Base-by-base conservation (phyloP, 2,888 invertebrate genomes). In the Sesia apiformis region DNA sequence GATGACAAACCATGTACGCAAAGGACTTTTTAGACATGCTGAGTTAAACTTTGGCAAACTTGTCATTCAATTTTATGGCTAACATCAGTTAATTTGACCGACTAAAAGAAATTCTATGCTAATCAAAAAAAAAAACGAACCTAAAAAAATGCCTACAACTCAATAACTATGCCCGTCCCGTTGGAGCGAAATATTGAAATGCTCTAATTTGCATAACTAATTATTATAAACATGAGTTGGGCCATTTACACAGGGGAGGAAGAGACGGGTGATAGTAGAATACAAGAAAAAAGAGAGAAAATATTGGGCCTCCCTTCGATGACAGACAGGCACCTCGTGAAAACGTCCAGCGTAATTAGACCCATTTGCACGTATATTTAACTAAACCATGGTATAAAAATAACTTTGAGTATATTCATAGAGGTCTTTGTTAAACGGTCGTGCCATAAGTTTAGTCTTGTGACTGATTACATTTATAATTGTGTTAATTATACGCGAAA, bases 161-260 rank as follows among this genome's bases (percentile, higher is more conserved):
- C 5, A 50, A 50, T 50, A 50, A 38, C 50, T 38, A 38, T 50
- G 23, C 39, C 71, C 69, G 70, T 68, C 69, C 66, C 73, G 70
- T 69, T 76, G 71, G 74, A 73, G 78, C 79, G 76, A 71, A 77
- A 77, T 81, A 83, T 83, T 82, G 76, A 78, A 84, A 81, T 78
- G 72, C 73, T 74, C 72, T 73, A 78, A 83, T 84, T 84, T 83
- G 81, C 83, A 84, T 84, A 83, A 23, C 23, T 23, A 23, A 80
- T 81, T 82, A 82, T 81, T 82, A 82, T 80, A 78, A 77, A 79
- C 74, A 81, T 75, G 79, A 78, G 72, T 23, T 72, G 74, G 74
- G 66, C 69, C 68, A 74, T 74, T 76, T 71, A 70, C 68, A 65
- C 57, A 57, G 55, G 66, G 62, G 64, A 51, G 70, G 74, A 59